Evolutionary conservation across 2,888 invertebrate species (phyloP).

Genomic region (Camponotus fellah): DNA sequence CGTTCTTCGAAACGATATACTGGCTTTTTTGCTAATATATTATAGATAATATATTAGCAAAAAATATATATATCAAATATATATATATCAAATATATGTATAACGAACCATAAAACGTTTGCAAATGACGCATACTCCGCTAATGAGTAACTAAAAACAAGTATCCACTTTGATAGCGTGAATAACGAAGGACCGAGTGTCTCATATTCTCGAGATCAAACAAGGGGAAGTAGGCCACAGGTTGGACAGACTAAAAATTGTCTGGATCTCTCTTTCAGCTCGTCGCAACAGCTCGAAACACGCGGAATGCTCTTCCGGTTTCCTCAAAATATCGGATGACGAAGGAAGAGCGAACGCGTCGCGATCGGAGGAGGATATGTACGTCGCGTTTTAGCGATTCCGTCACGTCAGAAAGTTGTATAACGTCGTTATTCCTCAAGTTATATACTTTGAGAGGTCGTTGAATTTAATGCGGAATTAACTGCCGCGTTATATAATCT

Average conservation of each 20-base stretch:
- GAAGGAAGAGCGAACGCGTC: background rate
- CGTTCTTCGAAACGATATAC: background rate
- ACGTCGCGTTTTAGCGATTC: background rate
- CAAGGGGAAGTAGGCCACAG: constrained; percentile 57
- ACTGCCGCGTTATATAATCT: constrained; percentile 32
- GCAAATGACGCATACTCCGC: background rate
- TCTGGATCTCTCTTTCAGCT: constrained; percentile 28
- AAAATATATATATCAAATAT: no score
- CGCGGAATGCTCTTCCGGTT: constrained; percentile 58
- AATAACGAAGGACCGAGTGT: constrained; percentile 11
- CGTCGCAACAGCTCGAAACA: constrained; percentile 33
- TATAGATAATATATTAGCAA: no score
- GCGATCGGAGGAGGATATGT: background rate
- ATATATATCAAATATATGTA: no score
- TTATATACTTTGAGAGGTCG: background rate
- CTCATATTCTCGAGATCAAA: constrained; percentile 14
- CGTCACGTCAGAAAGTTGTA: background rate
- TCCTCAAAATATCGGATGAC: constrained; percentile 13
- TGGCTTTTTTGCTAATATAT: background rate
- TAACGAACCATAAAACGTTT: background rate
- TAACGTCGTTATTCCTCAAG: background rate
- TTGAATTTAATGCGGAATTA: constrained; percentile 19
- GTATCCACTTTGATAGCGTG: background rate
- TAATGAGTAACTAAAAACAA: constrained; percentile 37
- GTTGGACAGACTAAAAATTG: constrained; percentile 66